Evolutionary conservation across 2,113 vertebrate genomes (phyloP), one percentile per base, ranked within the genome.

Genomic region (Osmerus eperlanus): DNA sequence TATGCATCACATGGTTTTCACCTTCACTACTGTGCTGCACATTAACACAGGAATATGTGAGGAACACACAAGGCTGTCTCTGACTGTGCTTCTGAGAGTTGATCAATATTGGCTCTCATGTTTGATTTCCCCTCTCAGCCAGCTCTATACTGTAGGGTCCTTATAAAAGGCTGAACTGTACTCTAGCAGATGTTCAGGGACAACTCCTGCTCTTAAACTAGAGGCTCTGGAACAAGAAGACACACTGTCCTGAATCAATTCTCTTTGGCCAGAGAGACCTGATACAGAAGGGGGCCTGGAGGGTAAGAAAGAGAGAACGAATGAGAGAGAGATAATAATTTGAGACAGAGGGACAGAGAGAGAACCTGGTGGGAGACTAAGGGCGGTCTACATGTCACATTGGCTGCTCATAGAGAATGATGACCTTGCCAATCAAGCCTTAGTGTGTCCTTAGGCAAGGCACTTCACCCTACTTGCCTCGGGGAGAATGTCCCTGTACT

Each of bases 1-100:
- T 70, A 70, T 47, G 15, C 47, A 11, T 70, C 32, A 62, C 68
- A 28, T 70, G 68, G 61, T 60, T 6, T 7, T 25, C 36, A 41
- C n/a, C 28, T 14, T n/a, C 16, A n/a, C 56, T 52, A 51, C 32
- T 21, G 58, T 52, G 68, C 19, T 62, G 68, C 68, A 70, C 52
- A 70, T 70, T 28, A 70, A 62, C 56, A 16, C 9, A 70, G 68
- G 68, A 70, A 70, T 70, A 41, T 25, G 58, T 51, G 5, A 60
- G 16, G 25, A 58, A 41, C 15, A 65, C 29, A 70, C 14, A 52
- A 60, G 25, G 15, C 14, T 8, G 21, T 18, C 19, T 70, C 41
- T 15, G 56, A 8, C 32, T 62, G 36, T 15, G 2, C 16, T 19
- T 47, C 36, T 4, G 58, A 62, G 58, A 70, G 19, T 14, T 47